Conservation (phyloP, 2,797 vertebrate species). For the Alcedo atthis region DNA sequence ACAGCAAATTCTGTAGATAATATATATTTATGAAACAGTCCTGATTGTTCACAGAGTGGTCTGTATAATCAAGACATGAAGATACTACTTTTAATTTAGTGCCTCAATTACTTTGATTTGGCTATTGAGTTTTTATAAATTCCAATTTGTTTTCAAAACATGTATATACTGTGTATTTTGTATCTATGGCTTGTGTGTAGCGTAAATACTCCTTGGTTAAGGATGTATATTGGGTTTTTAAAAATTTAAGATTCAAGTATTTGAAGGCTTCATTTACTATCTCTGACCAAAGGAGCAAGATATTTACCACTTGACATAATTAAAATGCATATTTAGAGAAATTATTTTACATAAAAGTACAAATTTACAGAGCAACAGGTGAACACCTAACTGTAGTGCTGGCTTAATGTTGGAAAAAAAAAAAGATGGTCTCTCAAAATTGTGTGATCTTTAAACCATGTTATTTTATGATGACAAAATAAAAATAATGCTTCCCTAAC, state of each 20-base stretch:
- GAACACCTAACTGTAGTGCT: constrained; percentile 4
- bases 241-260: constrained; percentile 50
- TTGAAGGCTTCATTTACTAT: constrained; percentile 63
- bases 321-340: constrained; percentile 65
- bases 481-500: constrained; percentile 76
- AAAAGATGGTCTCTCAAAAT: constrained; percentile 46
- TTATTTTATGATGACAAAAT: constrained; percentile 75
- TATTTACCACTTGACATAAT: constrained; percentile 44
- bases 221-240: constrained; percentile 68
- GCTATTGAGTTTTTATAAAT: constrained; percentile 76
- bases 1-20: constrained; percentile 79
- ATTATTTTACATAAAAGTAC: constrained; percentile 69
- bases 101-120: constrained; percentile 78
- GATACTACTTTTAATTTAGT: constrained; percentile 77
- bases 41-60: constrained; percentile 75
- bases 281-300: constrained; percentile 73
- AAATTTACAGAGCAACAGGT: constrained; percentile 7
- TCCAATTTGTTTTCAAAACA: constrained; percentile 71
- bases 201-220: constrained; percentile 69
- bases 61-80: constrained; percentile 73
- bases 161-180: constrained; percentile 73
- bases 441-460: constrained; percentile 67
- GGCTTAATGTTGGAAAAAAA: constrained; percentile 31
- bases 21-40: constrained; percentile 82
- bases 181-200: constrained; percentile 63